Base-by-base conservation (phyloP, 2,888 invertebrate species). In the Drosophila trichaetosa region DNA sequence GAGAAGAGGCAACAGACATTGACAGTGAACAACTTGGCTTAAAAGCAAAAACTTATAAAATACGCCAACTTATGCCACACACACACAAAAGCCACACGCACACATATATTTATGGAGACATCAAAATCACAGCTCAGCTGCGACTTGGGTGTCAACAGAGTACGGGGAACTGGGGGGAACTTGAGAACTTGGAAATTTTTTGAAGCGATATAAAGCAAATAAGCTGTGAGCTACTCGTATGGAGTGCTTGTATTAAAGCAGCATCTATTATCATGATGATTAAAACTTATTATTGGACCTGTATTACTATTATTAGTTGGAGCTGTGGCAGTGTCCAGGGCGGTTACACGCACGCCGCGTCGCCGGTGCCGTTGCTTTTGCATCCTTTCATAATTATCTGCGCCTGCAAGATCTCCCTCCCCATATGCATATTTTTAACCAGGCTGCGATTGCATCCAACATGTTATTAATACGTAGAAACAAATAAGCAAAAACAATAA, bases 401-500 rank as follows among this genome's bases (percentile, higher is more conserved):
- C 46, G 42, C 36, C 49, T 49, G 57, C 38, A 48, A 48, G 33
- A 63, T 29, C 42, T 54, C 54, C 33, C 56, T 7, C n/a, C 13
- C 38, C 56, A 59, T 89, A 89, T 89, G 87, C 85, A 89, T 84
- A 85, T 85, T 85, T 85, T 85, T 85, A 86, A 87, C 80, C 85
- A 85, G 85, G 71, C 85, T 82, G 72, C 76, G 89, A 89, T 83
- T 89, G 87, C 78, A 73, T 72, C 83, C 74, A 90, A 90, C 90
- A 89, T 90, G 87, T 90, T 87, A 87, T 87, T 90, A 87, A 87
- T 87, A 90, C 90, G 89, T 87, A 90, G 84, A 88, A 87, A 87
- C 84, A 88, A 90, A 87, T 90, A 90, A 90, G 89, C 89, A 90
- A 90, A 90, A 90, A 87, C 87, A 90, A 87, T 87, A 90, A 87